Evolutionary conservation across 1,140 invertebrate species (phyloP), one percentile per base, ranked within the genome.

Genomic region (Rhagoletis pomonella): DNA sequence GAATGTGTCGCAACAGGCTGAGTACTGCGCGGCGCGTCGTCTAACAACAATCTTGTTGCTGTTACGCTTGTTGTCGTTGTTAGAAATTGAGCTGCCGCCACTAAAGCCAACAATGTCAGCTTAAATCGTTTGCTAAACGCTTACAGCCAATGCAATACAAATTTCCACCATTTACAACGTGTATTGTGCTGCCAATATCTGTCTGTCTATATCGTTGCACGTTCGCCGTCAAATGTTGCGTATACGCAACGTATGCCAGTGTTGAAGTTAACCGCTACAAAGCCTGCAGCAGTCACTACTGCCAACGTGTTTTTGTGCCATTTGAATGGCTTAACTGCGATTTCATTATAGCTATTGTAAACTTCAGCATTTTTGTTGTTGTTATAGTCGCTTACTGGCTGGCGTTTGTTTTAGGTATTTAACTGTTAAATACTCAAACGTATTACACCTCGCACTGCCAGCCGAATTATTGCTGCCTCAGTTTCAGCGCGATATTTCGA

Each of bases 241-340:
- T 58, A 81, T 81, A 81, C 73, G 73, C 73, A 81, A 29, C 47
- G 73, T 55, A 81, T 19, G 17, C 73, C 73, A 0, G 14, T 69
- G 19, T 10, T 29, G 29, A 29, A 29, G 47, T 55, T 81, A 81
- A 58, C 47, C 12, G 6, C 73, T 17, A 17, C 10, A 55, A 81
- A n/a, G 73, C 73, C 47, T 9, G 44, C 47, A 81, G 47, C 47
- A 81, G 73, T 81, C 47, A 81, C 50, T 81, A 14, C 44, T 81
- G 73, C 47, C 73, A 58, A 81, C 73, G 73, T 58, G 73, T 81
- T 81, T 81, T 12, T n/a, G 19, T 81, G 73, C 47, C 17, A 55
- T 81, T 81, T 81, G 47, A 81, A 81, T 58, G 73, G 73, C 73
- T 81, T 81, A 81, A 81, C 14, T 81, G 73, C 47, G 73, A 55